phyloP scores from a whole-genome alignment of 2,113 vertebrate species.

The Poeciliopsis turrubarensis region DNA sequence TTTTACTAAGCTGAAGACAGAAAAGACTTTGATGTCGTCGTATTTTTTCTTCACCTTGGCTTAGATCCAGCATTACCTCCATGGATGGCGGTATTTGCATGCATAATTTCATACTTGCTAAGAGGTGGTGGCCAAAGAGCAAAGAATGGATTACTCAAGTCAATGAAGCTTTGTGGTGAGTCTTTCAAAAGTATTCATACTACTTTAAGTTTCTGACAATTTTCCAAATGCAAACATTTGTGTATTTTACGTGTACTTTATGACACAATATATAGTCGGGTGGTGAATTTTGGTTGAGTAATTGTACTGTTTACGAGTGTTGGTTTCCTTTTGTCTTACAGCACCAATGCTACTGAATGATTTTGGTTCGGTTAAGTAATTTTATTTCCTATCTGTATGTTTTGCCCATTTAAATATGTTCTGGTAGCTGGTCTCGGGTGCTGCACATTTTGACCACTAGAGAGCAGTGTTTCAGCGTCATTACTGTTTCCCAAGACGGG shows the following conservation, averaged over 20 bases:
- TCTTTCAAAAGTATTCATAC: background rate
- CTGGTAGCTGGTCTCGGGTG: too few relatives aligned
- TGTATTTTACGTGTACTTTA: background rate
- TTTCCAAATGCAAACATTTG: background rate
- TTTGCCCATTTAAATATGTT: too few relatives aligned
- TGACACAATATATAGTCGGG: background rate
- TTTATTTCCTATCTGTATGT: too few relatives aligned
- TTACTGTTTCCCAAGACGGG: too few relatives aligned
- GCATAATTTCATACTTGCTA: slow-evolving; percentile 66
- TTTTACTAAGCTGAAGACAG: slow-evolving; percentile 50
- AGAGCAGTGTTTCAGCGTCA: too few relatives aligned
- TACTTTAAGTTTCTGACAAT: background rate
- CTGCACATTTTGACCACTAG: too few relatives aligned
- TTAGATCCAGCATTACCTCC: slow-evolving; percentile 44
- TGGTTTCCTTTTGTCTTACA: too few relatives aligned
- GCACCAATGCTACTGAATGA: too few relatives aligned
- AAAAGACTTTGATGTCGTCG: slow-evolving; percentile 49
- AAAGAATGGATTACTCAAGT: slow-evolving; percentile 11
- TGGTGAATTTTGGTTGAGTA: too few relatives aligned
- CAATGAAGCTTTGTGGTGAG: background rate
- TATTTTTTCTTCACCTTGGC: slow-evolving; percentile 35
- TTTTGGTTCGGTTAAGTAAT: too few relatives aligned
- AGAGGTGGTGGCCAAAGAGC: slow-evolving; percentile 39
- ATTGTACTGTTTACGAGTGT: too few relatives aligned
- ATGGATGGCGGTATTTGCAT: slow-evolving; percentile 56